Evolutionary conservation across 2,113 vertebrate genomes (phyloP).

Genomic region (Clarias gariepinus): DNA sequence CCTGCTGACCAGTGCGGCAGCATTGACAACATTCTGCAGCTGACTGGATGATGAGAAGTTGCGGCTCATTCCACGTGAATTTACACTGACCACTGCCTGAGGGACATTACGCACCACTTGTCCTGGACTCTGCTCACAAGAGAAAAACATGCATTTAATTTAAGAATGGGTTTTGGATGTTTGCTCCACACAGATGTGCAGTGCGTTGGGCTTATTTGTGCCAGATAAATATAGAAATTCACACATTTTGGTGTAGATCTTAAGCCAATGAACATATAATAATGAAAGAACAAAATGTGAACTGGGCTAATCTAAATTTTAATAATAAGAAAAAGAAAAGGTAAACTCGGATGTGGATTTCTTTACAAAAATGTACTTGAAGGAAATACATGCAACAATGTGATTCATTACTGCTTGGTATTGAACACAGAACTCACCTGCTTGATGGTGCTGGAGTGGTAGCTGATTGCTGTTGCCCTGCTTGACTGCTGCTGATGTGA

Average conservation of each 20-base stretch:
- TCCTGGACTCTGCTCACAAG: constrained; percentile 69
- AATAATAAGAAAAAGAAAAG: background rate
- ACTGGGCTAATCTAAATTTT: background rate
- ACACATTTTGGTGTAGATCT: background rate
- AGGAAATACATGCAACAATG: background rate
- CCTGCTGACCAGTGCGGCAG: constrained; percentile 81
- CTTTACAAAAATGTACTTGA: background rate
- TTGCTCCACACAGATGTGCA: background rate
- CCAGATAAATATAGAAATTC: background rate
- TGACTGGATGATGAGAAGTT: constrained; percentile 84
- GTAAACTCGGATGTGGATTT: background rate
- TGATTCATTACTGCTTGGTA: background rate
- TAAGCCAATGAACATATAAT: too few species aligned
- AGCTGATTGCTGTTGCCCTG: constrained; percentile 73
- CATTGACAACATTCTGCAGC: constrained; percentile 81
- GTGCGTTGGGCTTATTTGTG: background rate
- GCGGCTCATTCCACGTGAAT: constrained; percentile 79
- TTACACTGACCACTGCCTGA: constrained; percentile 59
- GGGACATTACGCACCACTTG: constrained; percentile 81
- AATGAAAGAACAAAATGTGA: background rate
- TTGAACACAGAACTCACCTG: constrained; percentile 72
- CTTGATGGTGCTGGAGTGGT: constrained; percentile 82
- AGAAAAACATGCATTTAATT: background rate
- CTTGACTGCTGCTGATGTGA: constrained; percentile 60
- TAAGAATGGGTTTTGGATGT: background rate